Base-by-base conservation (phyloP, 2,113 vertebrate species). In the Falcunculus frontatus region DNA sequence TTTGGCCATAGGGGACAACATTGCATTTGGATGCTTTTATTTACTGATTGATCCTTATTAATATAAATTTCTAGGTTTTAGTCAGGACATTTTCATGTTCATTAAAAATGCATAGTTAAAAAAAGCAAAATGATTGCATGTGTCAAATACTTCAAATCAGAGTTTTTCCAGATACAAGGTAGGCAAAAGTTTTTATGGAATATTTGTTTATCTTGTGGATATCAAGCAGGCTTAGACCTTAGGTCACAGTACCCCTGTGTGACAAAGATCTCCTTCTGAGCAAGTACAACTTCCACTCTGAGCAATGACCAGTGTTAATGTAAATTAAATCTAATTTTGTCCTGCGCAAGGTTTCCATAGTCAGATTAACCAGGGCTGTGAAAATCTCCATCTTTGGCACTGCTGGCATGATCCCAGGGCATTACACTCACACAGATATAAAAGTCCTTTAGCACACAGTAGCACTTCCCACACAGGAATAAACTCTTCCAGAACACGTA, bases 391-490 rank as follows among this genome's bases (percentile, higher is more conserved):
- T 44, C 75, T 63, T 72, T 49, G 85, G 69, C 62, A 23, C 27
- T 82, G 56, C 62, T 91, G 84, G 82, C 62, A 56, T 0, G 1
- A 20, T 77, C 79, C 79, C 80, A 70, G 30, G 7, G 20, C 1
- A 0, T 77, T 74, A 11, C 2, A 5, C 60, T 89, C 20, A 7
- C 32, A 9, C 13, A 26, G 70, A 79, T 52, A 74, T 6, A 84
- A 62, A 87, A 90, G 57, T 57, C 39, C 60, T 65, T 83, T 13
- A 5, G 11, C 5, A 1, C 59, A 8, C 53, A 7, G 42, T 42
- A 74, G 86, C 90, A 59, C 88, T 70, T 94, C 86, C 94, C 68
- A 95, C 80, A 10, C 68, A 72, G 64, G 83, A 89, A 41, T 63
- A 29, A 90, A 13, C 69, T 96, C 68, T 93, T 75, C 68, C 77